Base-by-base conservation (phyloP, 2,113 vertebrate species). In the Amia ocellicauda region DNA sequence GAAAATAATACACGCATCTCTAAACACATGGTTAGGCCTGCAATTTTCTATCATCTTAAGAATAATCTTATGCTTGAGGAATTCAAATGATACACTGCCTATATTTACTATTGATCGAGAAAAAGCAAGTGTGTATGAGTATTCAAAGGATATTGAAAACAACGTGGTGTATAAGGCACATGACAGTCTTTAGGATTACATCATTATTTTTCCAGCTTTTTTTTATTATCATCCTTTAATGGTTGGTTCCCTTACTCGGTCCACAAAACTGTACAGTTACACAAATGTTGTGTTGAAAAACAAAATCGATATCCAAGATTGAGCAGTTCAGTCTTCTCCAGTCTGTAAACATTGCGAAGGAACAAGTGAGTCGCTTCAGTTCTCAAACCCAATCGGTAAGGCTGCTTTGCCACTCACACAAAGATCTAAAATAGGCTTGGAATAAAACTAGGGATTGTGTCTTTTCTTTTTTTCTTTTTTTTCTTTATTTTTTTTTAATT, bases 271-370 rank as follows among this genome's bases (percentile, higher is more conserved):
- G 89, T 92, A 93, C 92, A 94, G 87, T 84, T 92, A 93, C 93
- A 95, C 95, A 95, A 96, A 96, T 95, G 94, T 91, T 93, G 91
- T 93, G 89, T 89, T 90, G 90, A 81, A 74, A 76, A 73, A 74
- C n/a, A 71, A 70, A 80, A 77, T 58, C 26, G 43, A 43, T 78
- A 71, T 64, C 72, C 71, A 60, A 80, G 81, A 86, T 83, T 78
- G 86, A 83, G 86, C 85, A 88, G 84, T 83, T 68, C 72, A 64
- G 67, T 73, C 81, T 79, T 86, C 82, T 80, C 86, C 83, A 77
- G 84, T 86, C 86, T 91, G 67, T 85, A 87, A 87, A 89, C 80
- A 77, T 81, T 75, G 80, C 60, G 82, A 80, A 82, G 72, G 78
- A 89, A 91, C 83, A 83, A 82, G 88, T 88, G 78, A 80, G 81